phyloP scores from a whole-genome alignment of 23 tunicate genomes.

The Ascidia mentula region DNA sequence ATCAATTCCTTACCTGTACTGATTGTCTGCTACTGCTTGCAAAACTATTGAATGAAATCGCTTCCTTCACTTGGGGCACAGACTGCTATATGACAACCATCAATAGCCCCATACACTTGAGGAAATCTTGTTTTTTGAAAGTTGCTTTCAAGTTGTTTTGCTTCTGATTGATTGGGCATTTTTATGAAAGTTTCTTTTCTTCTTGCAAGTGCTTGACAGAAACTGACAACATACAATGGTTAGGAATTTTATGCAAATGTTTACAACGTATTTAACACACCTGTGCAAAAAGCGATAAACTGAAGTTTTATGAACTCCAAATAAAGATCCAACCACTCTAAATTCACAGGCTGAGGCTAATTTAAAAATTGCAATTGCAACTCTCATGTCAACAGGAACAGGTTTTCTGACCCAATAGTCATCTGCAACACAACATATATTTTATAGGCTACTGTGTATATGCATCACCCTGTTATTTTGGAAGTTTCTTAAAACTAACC shows the following conservation, averaged over 20 bases:
- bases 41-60: slow-evolving; percentile 19
- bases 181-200: not conserved
- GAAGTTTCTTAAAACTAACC: not conserved
- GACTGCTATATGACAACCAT: slow-evolving; percentile 34
- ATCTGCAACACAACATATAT: slow-evolving; percentile 9
- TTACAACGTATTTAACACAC: no score
- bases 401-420: slow-evolving; percentile 32
- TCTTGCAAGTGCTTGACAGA: slow-evolving; percentile 23
- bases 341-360: slow-evolving; percentile 33
- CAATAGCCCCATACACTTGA: slow-evolving; percentile 28
- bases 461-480: not conserved
- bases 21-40: slow-evolving; percentile 36
- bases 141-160: slow-evolving; percentile 8
- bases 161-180: slow-evolving; percentile 21
- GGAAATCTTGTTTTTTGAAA: slow-evolving; percentile 15
- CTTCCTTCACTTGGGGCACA: slow-evolving; percentile 28
- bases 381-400: slow-evolving; percentile 29
- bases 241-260: no score
- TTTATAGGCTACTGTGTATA: not conserved
- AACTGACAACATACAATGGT: slow-evolving; percentile 2
- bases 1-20: slow-evolving; percentile 28
- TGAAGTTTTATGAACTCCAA: slow-evolving; percentile 35
- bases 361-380: slow-evolving; percentile 29
- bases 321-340: slow-evolving; percentile 18
- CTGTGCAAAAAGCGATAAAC: slow-evolving; percentile 2